phyloP scores from a whole-genome alignment of 1,140 invertebrate genomes.

The Drosophila baimaii region DNA sequence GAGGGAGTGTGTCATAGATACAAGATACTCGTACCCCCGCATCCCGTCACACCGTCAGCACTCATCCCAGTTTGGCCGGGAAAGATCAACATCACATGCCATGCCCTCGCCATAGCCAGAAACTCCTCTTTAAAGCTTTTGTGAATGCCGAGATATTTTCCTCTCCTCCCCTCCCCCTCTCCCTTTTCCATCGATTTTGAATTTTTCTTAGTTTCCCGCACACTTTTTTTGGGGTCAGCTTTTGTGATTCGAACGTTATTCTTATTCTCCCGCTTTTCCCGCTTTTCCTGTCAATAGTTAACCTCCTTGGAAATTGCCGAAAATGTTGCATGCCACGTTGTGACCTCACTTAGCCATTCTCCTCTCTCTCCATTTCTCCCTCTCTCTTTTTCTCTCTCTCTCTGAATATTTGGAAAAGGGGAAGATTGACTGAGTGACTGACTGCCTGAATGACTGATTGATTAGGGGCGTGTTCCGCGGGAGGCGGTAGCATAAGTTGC shows the following conservation, averaged over 20 bases:
- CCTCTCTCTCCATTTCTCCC: too few species aligned
- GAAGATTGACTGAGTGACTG: constrained; percentile 41
- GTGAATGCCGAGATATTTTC: constrained; percentile 1
- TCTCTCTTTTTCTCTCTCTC: too few species aligned
- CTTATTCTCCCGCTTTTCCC: constrained; percentile 26
- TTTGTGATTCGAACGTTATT: constrained; percentile 33
- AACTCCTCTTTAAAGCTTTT: constrained; percentile 55
- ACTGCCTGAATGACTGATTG: constrained; percentile 66
- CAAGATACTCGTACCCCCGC: constrained; percentile 13
- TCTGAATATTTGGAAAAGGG: constrained; percentile 2
- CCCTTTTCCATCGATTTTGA: constrained; percentile 74
- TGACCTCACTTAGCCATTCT: constrained; percentile 38
- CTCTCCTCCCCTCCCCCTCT: too few species aligned
- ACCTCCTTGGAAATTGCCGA: constrained; percentile 37
- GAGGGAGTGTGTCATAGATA: constrained; percentile 60
- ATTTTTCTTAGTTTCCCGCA: constrained; percentile 48
- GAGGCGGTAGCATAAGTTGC: constrained; percentile 22
- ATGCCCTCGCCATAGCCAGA: neutral
- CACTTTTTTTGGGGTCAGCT: constrained; percentile 36
- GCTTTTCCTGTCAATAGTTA: constrained; percentile 62
- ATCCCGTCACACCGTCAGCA: too few species aligned
- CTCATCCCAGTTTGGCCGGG: constrained; percentile 14
- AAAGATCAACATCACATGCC: constrained; percentile 41
- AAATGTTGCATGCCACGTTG: constrained; percentile 53
- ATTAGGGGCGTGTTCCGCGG: constrained; percentile 44